Evolutionary conservation across 2,797 vertebrate genomes (phyloP), one percentile per base, ranked within the genome.

Genomic region (Pantherophis vulpinus): DNA sequence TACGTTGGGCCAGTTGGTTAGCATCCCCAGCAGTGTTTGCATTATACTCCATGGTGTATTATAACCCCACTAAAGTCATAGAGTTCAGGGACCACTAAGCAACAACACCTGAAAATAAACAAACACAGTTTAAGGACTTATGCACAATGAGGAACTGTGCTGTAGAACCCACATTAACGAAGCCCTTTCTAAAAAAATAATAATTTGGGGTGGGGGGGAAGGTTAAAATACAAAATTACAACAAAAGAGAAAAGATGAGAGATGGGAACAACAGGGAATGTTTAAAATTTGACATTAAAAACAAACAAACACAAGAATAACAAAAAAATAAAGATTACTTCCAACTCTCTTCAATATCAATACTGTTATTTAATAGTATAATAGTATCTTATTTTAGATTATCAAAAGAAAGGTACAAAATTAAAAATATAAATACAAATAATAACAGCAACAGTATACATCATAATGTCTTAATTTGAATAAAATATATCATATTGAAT

Each of bases 1-100:
- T 98, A 8, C 94, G 97, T 1, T 98, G 98, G 16, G 97, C 97
- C 91, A 98, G 94, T 16, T 98, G 97, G 55, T 96, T 95, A 0
- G 98, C 96, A 92, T 98, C 98, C 27, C 95, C 97, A 93, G 94
- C 95, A 29, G 94, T 83, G 51, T 96, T 95, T 0, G 95, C 92
- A 90, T 94, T 90, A 20, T 97, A 97, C 0, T 96, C 97, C 98
- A 98, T 98, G 96, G 96, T 58, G 94, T 96, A 88, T 70, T 1
- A 86, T 89, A 91, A 94, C 74, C 0, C 88, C 92, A 8, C 86
- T 61, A 95, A 54, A 54, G 89, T 97, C 97, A 97, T 97, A 96
- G 94, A 95, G 97, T 56, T 92, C 16, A 37, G 18, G 51, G 79
- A 95, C 29, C 94, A 94, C 94, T 89, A 89, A 47, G 88, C 47